A percentile compares a stretch with the other conserved stretches of the same genome.
Evolutionary conservation across 2,888 invertebrate species (phyloP).

Genomic region (Aphodius sticticus): DNA sequence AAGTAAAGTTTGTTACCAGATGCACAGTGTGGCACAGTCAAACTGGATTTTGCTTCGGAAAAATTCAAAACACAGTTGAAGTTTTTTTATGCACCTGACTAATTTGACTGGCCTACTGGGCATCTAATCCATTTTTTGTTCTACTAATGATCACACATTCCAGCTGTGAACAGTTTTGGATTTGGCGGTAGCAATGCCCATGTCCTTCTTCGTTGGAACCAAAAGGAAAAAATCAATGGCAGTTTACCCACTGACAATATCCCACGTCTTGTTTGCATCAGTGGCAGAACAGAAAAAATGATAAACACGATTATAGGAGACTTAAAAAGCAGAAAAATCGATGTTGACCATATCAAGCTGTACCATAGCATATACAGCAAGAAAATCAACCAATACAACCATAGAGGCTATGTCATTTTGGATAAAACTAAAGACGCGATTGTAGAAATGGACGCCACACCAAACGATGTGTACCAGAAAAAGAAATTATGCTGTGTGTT

Average conservation of each 20-base stretch:
- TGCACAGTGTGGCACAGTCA: not conserved
- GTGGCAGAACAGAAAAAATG: slow-evolving; percentile 81
- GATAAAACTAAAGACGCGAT: slow-evolving; percentile 21
- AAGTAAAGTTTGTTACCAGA: not conserved
- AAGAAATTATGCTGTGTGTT: slow-evolving; percentile 24
- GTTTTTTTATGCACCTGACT: no score
- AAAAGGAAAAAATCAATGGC: slow-evolving; percentile 68
- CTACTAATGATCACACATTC: not conserved
- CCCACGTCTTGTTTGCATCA: slow-evolving; percentile 74
- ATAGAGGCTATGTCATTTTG: slow-evolving; percentile 25
- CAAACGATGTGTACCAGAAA: not conserved
- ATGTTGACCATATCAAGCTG: slow-evolving; percentile 48
- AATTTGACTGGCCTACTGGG: no score
- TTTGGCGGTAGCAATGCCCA: slow-evolving; percentile 90
- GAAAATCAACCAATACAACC: not conserved
- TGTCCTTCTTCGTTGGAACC: slow-evolving; percentile 68
- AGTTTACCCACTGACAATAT: slow-evolving; percentile 71
- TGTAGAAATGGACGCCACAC: not conserved
- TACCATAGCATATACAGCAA: slow-evolving; percentile 46
- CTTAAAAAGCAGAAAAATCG: slow-evolving; percentile 61
- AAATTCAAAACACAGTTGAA: no score
- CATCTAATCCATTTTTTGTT: no score
- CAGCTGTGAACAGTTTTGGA: slow-evolving; percentile 82
- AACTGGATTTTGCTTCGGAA: not conserved
- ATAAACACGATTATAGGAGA: slow-evolving; percentile 70